Evolutionary conservation across 1,140 invertebrate genomes (phyloP), one percentile per base, ranked within the genome.

Genomic region (Drosophila truncata): DNA sequence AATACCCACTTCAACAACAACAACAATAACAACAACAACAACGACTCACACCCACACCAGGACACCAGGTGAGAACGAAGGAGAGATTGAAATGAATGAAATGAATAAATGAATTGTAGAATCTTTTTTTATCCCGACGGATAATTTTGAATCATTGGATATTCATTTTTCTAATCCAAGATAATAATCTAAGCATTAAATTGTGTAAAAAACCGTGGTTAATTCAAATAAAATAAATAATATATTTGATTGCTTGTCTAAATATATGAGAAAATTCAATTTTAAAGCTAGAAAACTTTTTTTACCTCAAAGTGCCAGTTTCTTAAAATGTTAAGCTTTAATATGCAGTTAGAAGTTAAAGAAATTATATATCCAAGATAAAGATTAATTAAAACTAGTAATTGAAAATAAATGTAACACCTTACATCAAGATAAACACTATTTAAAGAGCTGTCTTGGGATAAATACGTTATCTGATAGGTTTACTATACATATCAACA

Each of bases 21-120:
- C 44, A 76, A 42, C 31, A 27, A 27, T 4, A 72, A 69, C 44
- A 76, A 39, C 41, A 55, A 33, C 42, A 72, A 55, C 57, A 54
- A 58, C 37, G 18, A 44, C 42, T 14, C 42, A 47, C 33, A 47
- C 25, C 14, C n/a, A 49, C 33, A 31, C 27, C n/a, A n/a, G 14
- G 16, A 39, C n/a, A 49, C 42, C 42, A 69, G 65, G 65, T 69
- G 44, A 69, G 65, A n/a, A n/a, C 10, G 3, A 50, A 31, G 27
- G 8, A 54, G 31, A 23, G 2, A n/a, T n/a, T n/a, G n/a, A n/a
- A n/a, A n/a, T n/a, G n/a, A n/a, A n/a, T n/a, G n/a, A n/a, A n/a
- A n/a, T n/a, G n/a, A n/a, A n/a, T n/a, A n/a, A n/a, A n/a, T n/a
- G n/a, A n/a, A n/a, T n/a, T n/a, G n/a, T n/a, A n/a, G n/a, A n/a